phyloP scores from a whole-genome alignment of 2,888 invertebrate species.

The Halocaridina rubra region DNA sequence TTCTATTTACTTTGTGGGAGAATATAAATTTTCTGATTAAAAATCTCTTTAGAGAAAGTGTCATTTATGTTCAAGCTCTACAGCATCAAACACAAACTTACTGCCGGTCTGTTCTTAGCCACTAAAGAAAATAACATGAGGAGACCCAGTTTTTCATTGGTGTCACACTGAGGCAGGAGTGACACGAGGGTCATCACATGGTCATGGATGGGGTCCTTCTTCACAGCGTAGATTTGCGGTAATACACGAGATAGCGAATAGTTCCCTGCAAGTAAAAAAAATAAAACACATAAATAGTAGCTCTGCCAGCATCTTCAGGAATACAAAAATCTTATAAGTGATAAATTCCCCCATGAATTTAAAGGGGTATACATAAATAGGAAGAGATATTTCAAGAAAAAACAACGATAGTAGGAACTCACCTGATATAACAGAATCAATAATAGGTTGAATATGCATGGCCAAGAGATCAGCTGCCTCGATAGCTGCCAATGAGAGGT shows the following conservation, averaged over 20 bases:
- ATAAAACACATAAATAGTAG: too few species aligned
- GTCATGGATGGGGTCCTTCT: constrained; percentile 85
- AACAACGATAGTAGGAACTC: too few species aligned
- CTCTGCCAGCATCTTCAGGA: too few species aligned
- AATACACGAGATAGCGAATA: constrained; percentile 88
- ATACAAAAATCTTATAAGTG: too few species aligned
- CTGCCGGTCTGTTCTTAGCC: constrained; percentile 82
- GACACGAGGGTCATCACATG: constrained; percentile 85
- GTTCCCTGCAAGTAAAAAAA: constrained; percentile 76
- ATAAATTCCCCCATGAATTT: too few species aligned
- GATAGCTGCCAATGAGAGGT: constrained; percentile 90
- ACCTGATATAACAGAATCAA: constrained; percentile 90
- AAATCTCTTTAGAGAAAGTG: too few species aligned
- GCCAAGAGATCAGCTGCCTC: constrained; percentile 88
- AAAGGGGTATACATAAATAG: too few species aligned
- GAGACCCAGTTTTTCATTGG: constrained; percentile 85
- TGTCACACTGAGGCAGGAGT: constrained; percentile 84
- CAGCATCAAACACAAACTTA: too few species aligned
- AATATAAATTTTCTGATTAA: too few species aligned
- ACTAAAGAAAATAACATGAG: constrained; percentile 85
- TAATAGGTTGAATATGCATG: constrained; percentile 88
- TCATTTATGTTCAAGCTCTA: too few species aligned
- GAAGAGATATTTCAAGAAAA: too few species aligned
- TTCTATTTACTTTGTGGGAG: too few species aligned
- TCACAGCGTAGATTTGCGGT: constrained; percentile 89